Base-by-base conservation (phyloP, 2,113 vertebrate species). In the Trichechus manatus region DNA sequence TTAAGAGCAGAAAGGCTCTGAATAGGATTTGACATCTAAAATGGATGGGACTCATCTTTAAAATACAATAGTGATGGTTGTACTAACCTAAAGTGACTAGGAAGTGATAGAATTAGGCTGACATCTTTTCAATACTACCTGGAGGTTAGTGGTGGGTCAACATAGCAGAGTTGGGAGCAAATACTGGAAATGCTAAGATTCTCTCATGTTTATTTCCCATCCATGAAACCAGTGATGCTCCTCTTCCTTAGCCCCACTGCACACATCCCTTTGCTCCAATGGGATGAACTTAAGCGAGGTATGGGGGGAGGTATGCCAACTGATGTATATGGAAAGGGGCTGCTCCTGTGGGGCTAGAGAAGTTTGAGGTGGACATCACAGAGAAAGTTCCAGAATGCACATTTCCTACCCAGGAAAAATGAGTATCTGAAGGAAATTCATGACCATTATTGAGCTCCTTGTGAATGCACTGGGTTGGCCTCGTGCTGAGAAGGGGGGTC, bases 181-280 rank as follows among this genome's bases (percentile, higher is more conserved):
- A 11, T 1, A 1, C 1, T 25, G 47, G 33, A 79, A 64, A 33
- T 6, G 15, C 9, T 5, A 2, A 70, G 22, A 10, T 6, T 11
- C 14, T n/a, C 31, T 19, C 29, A 3, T 39, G 27, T 23, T 22
- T 17, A 11, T 1, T 2, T 20, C 5, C 8, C 39, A 1, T 0
- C 39, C 19, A 0, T 64, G 3, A 17, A 10, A 2, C 66, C 25
- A 11, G 3, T 0, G 9, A 5, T 1, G 1, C 17, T 0, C 19
- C 50, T 63, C 10, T 9, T 33, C 20, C 25, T 3, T 1, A 17
- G 3, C 44, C 31, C 31, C 64, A 13, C 47, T 13, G 4, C 13
- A n/a, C 1, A 33, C 0, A 1, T 36, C 3, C 4, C 23, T 61
- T 9, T 36, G 22, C 66, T 29, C 66, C 44, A 13, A 0, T 22